Base-by-base conservation (phyloP, 1,140 invertebrate species). In the Drosophila orosa region DNA sequence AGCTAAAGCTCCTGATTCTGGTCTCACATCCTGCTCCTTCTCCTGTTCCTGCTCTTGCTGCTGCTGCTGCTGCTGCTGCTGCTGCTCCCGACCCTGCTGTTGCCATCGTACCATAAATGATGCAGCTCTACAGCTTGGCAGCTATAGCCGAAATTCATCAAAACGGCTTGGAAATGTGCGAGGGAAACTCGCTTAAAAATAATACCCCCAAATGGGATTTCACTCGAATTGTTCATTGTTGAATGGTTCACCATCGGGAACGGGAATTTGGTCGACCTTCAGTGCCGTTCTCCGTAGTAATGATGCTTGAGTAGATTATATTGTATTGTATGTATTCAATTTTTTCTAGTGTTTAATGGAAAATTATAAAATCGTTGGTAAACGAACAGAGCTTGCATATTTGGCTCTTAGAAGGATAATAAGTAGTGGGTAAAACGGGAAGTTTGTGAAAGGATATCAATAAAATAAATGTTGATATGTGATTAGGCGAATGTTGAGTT, bases 51-150 rank as follows among this genome's bases (percentile, higher is more conserved):
- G 33, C 5, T 7, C 15, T 8, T 31, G 29, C 29, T 31, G 7
- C 29, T 19, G 48, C 19, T 44, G 27, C 12, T 33, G 33, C 7
- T 57, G 15, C 35, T 61, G 44, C 19, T 66, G 12, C 31, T 57
- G 54, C 17, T 47, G 37, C 48, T 40, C 44, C 48, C 66, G 59
- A 80, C 67, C 65, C 74, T 48, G 37, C 47, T 47, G 58, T 57
- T 79, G 65, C 65, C 62, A 44, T 54, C 71, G 47, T 48, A 39
- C 33, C 65, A 83, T 79, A 48, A 83, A 83, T 79, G 48, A 72
- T 83, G 71, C 65, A 76, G 37, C 45, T 52, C 48, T 19, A 3
- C 17, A 52, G 45, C 24, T 48, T 25, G 9, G 37, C 54, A 58
- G 50, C 60, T 39, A 33, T 58, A 40, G 58, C 42, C 37, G 39